Percentiles rank a stretch among this genome's conserved stretches.
Conservation (phyloP, 2,797 vertebrate genomes). For the Trematomus bernacchii region DNA sequence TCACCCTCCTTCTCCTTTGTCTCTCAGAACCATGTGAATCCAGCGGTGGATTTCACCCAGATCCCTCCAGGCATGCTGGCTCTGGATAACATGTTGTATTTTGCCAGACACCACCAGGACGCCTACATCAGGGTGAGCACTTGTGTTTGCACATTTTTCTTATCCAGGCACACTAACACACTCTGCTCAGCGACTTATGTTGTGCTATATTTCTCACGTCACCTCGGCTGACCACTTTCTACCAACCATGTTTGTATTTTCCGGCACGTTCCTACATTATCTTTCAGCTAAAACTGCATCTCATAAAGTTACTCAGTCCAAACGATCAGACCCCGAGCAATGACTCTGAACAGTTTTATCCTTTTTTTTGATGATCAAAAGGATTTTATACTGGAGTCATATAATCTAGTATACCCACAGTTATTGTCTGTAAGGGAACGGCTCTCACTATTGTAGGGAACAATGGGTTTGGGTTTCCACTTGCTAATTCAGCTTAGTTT, state of each 20-base stretch:
- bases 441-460: not conserved
- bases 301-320: conserved; percentile 18
- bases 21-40: conserved; percentile 96
- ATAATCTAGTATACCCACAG: not conserved
- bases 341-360: not conserved
- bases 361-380: not conserved
- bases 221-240: not conserved
- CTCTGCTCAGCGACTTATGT: conserved; percentile 8
- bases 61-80: conserved; percentile 98
- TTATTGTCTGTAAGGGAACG: not conserved
- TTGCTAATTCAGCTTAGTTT: conserved; percentile 14
- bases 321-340: not conserved
- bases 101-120: conserved; percentile 96
- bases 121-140: conserved; percentile 94
- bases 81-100: conserved; percentile 98
- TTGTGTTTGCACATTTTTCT: not conserved
- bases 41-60: conserved; percentile 99
- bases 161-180: conserved; percentile 16
- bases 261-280: conserved; percentile 11
- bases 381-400: conserved; percentile 17
- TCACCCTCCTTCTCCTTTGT: conserved; percentile 38
- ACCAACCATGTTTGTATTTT: conserved; percentile 26
- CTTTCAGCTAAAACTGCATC: conserved; percentile 28
- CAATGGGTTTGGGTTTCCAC: not conserved
- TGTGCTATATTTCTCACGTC: conserved; percentile 4